A percentile compares a stretch with the other conserved stretches of the same genome.
These are phyloP conservation scores for Ammospiza caudacuta DNA, from an alignment of 2,113 vertebrate species.

Conservation along the genomic window DNA sequence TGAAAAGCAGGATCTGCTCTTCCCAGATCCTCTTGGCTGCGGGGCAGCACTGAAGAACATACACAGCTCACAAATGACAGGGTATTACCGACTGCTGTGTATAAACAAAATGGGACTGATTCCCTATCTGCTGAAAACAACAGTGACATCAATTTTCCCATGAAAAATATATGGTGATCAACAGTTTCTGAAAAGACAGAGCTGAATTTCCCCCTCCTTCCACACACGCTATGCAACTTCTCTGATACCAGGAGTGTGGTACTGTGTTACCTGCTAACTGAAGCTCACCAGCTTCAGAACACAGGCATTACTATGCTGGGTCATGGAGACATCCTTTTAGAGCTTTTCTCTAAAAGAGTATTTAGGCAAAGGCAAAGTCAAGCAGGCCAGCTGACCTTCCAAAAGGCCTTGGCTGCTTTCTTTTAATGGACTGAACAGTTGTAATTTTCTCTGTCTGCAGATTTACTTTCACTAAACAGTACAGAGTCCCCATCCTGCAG, in stretches of 20 bases:
- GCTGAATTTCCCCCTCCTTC: not conserved
- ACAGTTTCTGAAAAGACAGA: not conserved
- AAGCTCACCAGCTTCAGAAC: not conserved
- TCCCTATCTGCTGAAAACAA: not conserved
- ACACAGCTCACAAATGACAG: not conserved
- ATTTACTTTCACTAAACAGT: not conserved
- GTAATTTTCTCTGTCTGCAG: not conserved
- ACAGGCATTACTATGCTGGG: not conserved
- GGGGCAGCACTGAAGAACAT: not conserved
- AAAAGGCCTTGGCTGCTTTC: not conserved
- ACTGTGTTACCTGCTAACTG: not conserved
- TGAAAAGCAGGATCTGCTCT: not conserved
- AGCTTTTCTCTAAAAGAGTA: not conserved
- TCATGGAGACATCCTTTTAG: not conserved
- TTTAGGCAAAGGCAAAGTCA: not conserved
- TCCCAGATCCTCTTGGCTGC: not conserved
- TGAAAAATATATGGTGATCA: rapidly evolving
- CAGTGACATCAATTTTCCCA: not conserved
- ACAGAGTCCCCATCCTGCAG: not conserved
- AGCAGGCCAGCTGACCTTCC: not conserved
- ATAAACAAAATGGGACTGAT: not conserved
- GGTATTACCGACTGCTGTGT: not conserved
- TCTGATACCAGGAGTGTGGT: not conserved
- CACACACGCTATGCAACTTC: not conserved
- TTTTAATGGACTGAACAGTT: not conserved